Base-by-base conservation (phyloP, 2,888 invertebrate species). In the Brachynemurus nebulosus region DNA sequence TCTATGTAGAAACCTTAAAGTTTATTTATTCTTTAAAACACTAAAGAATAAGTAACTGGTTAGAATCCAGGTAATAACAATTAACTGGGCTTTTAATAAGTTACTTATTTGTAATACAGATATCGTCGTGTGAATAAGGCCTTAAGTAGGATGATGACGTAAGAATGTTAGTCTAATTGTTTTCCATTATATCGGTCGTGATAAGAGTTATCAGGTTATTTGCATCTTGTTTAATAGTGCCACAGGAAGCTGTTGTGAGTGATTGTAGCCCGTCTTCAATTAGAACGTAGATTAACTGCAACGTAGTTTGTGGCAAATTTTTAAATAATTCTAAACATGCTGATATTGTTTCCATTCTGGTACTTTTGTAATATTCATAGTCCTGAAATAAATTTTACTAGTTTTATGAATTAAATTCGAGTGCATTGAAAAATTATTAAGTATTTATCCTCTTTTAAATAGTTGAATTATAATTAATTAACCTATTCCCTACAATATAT, bases 291-390 rank as follows among this genome's bases (percentile, higher is more conserved):
- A 66, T 47, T 9, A 64, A 63, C 3, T 61, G 56, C 14, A 66
- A 50, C 46, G 62, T 60, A 37, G 62, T 60, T 2, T 63, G 57
- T 4, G 62, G 55, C 42, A 66, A 52, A 52, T 63, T 64, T 23
- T 60, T 58, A 39, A 66, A 50, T 20, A 91, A 69, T 58, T 91
- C 89, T 59, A 93, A 75, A 50, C 86, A 81, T 17, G 86, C 85
- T 59, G 84, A 81, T 53, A 93, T 71, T 54, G 89, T 79, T 62
- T 92, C 89, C 20, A 86, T 82, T 68, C 89, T 79, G 16, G 90
- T 85, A 45, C 78, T 76, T 48, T 85, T 73, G 58, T 84, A 86
- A 14, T 89, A 86, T 57, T 91, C 91, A 43, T 82, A 80, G 60
- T 93, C 86, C 82, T 84, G 66, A 53, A 62, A 59, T 39, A 39